Evolutionary conservation across 92 coral and sea anemone species (phyloP), one percentile per base, ranked within the genome.

Genomic region (Blastomussa wellsi): DNA sequence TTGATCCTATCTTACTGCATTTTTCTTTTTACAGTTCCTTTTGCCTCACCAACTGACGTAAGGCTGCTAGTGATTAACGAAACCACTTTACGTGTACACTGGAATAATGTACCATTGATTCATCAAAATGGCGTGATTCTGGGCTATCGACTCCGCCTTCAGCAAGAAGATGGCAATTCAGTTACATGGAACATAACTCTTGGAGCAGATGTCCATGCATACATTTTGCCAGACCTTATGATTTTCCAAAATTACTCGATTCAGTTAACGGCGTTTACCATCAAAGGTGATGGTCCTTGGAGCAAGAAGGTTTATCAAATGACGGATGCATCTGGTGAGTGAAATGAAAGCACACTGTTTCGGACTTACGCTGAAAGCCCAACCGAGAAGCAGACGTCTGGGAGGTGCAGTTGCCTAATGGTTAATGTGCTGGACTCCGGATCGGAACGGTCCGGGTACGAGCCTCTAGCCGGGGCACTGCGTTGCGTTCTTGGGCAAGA

Each of bases 291-390:
- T 1, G 93, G 95, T 4, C 87, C 89, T 7, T 9, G 1, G 12
- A 74, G 75, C 42, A 24, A 48, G 17, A 79, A 44, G 28, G 68
- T 68, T 15, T 60, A 38, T 49, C 80, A 86, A 35, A 81, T n/a
- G 81, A 92, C 95, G 16, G 90, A 92, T 31, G 93, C 84, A 84
- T 80, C 91, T 35, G 87, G 95, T 92, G 31, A 41, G 87, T 81
- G 72, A 47, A 8, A 35, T 44, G 11, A 8, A 8, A 0, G 49
- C 7, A 44, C 11, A 44, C 12, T 41, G n/a, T n/a, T n/a, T n/a
- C n/a, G n/a, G n/a, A n/a, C n/a, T n/a, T n/a, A n/a, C n/a, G n/a
- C n/a, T n/a, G n/a, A n/a, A n/a, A n/a, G n/a, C n/a, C n/a, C n/a
- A n/a, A n/a, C n/a, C n/a, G 49, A 44, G 49, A 44, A 6, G 7